These are phyloP conservation scores for Brachirus orientalis DNA, from an alignment of 2,113 vertebrate species.

Conservation along the genomic window DNA sequence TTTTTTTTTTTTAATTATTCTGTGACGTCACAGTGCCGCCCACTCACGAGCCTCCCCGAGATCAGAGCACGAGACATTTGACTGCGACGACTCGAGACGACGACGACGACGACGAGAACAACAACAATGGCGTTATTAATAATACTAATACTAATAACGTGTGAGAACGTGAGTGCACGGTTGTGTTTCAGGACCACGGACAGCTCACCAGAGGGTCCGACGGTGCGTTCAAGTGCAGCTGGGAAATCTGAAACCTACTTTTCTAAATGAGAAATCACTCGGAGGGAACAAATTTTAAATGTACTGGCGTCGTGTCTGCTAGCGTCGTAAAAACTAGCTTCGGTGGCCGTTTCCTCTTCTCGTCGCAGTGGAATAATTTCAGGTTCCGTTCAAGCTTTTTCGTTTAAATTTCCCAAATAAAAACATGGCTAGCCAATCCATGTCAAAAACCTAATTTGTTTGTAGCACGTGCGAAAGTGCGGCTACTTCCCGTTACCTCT, in stretches of 20 bases:
- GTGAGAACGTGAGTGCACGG: neutral
- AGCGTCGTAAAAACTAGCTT: too few relatives aligned
- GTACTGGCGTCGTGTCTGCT: too few relatives aligned
- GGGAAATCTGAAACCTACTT: conserved; percentile 1
- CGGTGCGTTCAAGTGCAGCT: neutral
- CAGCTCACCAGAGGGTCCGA: conserved; percentile 12
- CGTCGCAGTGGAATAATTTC: too few relatives aligned
- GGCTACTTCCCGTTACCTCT: too few relatives aligned
- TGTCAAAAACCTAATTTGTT: too few relatives aligned
- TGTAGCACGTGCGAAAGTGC: too few relatives aligned
- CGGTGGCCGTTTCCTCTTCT: too few relatives aligned
- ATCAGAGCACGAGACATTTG: conserved; percentile 17
- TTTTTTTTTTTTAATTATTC: neutral
- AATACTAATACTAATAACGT: neutral
- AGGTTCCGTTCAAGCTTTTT: too few relatives aligned
- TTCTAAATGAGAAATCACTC: too few relatives aligned
- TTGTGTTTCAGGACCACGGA: conserved; percentile 58
- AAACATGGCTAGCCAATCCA: too few relatives aligned
- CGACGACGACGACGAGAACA: neutral
- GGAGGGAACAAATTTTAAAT: too few relatives aligned
- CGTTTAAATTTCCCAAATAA: too few relatives aligned
- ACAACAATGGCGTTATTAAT: neutral
- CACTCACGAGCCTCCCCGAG: conserved; percentile 18
- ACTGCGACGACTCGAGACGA: neutral
- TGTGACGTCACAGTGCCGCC: conserved; percentile 32